Base-by-base conservation (phyloP, 1,140 invertebrate genomes). In the Hirudo medicinalis region DNA sequence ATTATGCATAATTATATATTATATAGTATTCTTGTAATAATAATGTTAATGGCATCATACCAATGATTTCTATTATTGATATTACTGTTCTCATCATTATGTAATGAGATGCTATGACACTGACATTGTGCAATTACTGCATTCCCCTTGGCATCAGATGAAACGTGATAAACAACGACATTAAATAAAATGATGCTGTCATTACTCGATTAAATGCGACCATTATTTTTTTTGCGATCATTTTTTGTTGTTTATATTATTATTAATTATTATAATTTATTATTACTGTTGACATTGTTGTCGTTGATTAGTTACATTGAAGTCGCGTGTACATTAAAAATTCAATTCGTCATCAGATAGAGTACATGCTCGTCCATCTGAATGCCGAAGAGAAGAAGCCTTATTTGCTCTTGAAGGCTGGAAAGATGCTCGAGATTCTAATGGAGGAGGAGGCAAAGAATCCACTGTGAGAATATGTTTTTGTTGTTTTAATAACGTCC, bases 351-450 rank as follows among this genome's bases (percentile, higher is more conserved):
- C 43, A 20, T 19, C 75, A 81, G 79, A 88, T 94, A 29, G 96
- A 99, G 84, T 99, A 98, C 78, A 92, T 95, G 77, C 86, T 99
- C 49, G 88, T 99, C 0, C 94, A 94, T 81, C 94, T 98, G 83
- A 89, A 98, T 83, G 88, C 97, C 83, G 86, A 88, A 72, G 87
- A 90, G 54, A 88, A 91, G 81, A 88, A 86, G 74, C 92, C 79
- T 2, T 88, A 88, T 75, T 87, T 98, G 1, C 88, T 88, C 72
- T 83, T 98, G 17, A 87, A 89, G 77, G 92, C 90, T 32, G 81
- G 87, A 74, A 88, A 92, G 75, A 82, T 98, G 29, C 82, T 99
- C 11, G 82, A 86, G 25, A 83, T 86, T 75, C 84, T 98, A 8
- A 79, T 83, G 72, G 89, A 84, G 72, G 77, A 78, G 66, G 89